Evolutionary conservation across 2,113 vertebrate species (phyloP).

Genomic region (Myanophis thanlyinensis): DNA sequence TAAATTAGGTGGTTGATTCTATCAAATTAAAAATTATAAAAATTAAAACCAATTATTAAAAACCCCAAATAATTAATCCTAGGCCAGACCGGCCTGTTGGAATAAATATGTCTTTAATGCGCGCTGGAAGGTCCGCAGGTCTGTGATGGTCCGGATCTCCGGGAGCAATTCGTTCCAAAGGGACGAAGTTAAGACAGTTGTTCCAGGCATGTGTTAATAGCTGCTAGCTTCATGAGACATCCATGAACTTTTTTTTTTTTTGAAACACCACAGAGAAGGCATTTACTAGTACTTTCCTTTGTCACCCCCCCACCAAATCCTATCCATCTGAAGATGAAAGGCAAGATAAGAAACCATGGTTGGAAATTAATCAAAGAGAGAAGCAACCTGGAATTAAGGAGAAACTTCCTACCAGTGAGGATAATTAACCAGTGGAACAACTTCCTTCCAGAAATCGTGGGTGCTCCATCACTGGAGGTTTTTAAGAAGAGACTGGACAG

Average conservation of each 20-base stretch:
- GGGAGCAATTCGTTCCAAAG: no score
- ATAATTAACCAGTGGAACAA: background rate
- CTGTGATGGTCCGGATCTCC: no score
- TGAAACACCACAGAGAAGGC: background rate
- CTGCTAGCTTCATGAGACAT: background rate
- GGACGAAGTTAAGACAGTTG: background rate
- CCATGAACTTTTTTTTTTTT: background rate
- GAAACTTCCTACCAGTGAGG: background rate
- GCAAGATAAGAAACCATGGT: background rate
- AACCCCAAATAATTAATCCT: no score
- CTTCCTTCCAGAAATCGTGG: background rate
- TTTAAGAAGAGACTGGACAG: background rate
- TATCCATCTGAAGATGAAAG: background rate
- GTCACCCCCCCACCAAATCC: background rate
- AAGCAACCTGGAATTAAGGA: background rate
- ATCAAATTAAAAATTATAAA: no score
- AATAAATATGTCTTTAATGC: no score
- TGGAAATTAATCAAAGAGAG: background rate
- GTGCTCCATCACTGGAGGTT: background rate
- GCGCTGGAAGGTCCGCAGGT: no score
- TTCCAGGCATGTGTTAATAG: background rate
- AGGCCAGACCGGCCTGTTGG: no score
- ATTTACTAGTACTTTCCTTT: background rate
- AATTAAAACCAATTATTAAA: no score
- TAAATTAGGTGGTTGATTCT: no score